phyloP scores from a whole-genome alignment of 2,797 vertebrate species.

The Pogonophryne albipinna region DNA sequence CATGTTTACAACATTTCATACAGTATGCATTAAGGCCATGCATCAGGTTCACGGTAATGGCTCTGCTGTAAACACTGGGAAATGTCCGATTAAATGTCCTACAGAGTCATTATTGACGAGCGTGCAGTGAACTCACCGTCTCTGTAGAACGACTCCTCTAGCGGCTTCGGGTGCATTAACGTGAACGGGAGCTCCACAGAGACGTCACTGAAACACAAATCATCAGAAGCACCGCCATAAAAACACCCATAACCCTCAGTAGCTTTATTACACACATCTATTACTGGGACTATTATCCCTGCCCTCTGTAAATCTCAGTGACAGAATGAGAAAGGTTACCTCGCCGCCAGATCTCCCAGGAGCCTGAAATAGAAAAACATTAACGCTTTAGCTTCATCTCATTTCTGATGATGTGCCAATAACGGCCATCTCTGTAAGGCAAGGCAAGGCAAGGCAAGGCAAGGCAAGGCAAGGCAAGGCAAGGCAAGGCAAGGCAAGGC shows the following conservation, averaged over 20 bases:
- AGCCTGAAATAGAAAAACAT: conserved; percentile 84
- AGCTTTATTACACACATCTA: background rate
- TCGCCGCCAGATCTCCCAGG: conserved; percentile 95
- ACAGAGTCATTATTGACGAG: too few species aligned
- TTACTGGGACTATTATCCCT: background rate
- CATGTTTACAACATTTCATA: too few species aligned
- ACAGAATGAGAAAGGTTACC: conserved; percentile 81
- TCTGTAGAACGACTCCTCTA: conserved; percentile 87
- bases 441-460: too few species aligned
- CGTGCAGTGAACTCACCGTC: conserved; percentile 81
- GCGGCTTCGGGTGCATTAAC: conserved; percentile 94
- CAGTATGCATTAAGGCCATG: too few species aligned
- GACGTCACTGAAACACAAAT: conserved; percentile 87
- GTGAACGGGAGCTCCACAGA: conserved; percentile 95
- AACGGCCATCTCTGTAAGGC: background rate
- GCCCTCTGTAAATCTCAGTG: conserved; percentile 30
- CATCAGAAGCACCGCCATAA: background rate
- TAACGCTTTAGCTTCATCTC: conserved; percentile 23
- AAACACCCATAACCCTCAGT: background rate
- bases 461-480: too few species aligned
- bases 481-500: too few species aligned
- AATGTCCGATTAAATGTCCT: too few species aligned
- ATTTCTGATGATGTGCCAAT: background rate
- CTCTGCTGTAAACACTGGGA: too few species aligned
- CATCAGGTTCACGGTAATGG: too few species aligned